Percentiles rank a stretch among this genome's conserved stretches.
These are phyloP conservation scores for Doryteuthis pealeii DNA, from an alignment of 1,140 invertebrate species.

Conservation along the genomic window DNA sequence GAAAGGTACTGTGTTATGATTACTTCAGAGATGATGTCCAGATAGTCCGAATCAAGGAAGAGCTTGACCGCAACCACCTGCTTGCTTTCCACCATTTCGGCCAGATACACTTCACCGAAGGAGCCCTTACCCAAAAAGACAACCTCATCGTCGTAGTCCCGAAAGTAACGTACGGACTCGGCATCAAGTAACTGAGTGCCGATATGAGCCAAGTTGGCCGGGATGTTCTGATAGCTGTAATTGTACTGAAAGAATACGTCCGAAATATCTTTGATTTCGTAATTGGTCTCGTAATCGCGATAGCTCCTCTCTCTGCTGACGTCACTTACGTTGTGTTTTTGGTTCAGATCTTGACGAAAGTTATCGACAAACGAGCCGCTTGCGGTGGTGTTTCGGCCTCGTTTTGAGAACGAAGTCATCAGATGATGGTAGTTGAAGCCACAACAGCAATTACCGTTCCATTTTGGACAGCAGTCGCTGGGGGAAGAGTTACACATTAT, in stretches of 20 bases:
- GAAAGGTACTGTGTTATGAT: neutral
- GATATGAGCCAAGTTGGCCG: neutral
- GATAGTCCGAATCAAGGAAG: neutral
- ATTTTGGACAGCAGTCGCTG: neutral
- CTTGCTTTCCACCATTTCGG: neutral
- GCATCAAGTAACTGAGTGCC: neutral
- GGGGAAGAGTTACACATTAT: neutral
- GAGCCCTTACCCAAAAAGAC: conserved; percentile 1
- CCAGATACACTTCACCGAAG: conserved; percentile 10
- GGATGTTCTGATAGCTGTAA: conserved; percentile 10
- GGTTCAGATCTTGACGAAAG: neutral
- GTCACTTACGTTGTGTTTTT: neutral
- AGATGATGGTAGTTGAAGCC: neutral
- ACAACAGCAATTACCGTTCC: neutral
- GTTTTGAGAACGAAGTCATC: neutral
- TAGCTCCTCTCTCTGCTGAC: neutral
- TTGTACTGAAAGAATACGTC: conserved; percentile 10
- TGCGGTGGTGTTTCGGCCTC: neutral
- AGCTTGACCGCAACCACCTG: neutral
- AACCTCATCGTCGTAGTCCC: neutral
- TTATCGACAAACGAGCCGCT: neutral
- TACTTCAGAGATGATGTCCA: conserved; percentile 8
- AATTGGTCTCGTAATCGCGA: neutral
- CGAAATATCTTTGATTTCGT: conserved; percentile 7
- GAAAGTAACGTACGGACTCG: neutral